These are phyloP conservation scores for Notarius quadriscutis DNA, from an alignment of 2,113 vertebrate genomes.

Conservation along the genomic window DNA sequence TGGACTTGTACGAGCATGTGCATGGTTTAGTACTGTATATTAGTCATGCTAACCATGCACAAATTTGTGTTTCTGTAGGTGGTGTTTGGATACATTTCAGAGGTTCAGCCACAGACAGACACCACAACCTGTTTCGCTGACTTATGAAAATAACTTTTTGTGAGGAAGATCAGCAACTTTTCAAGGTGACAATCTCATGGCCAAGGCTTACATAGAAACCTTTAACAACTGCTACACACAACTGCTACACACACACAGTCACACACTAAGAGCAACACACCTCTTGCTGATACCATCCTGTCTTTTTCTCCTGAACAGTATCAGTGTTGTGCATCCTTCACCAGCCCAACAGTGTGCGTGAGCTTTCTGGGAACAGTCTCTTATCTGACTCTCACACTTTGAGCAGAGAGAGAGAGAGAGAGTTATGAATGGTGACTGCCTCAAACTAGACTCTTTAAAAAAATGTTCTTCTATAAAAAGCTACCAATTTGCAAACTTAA, in stretches of 20 bases:
- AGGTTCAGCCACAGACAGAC: constrained; percentile 17
- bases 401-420: neutral
- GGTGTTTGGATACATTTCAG: neutral
- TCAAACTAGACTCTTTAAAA: neutral
- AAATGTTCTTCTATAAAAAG: neutral
- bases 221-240: neutral
- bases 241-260: neutral
- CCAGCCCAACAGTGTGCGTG: constrained; percentile 27
- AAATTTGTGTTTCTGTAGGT: neutral
- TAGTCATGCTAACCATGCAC: neutral
- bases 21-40: neutral
- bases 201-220: constrained; percentile 4
- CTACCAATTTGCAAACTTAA: neutral
- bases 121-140: constrained; percentile 35
- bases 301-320: constrained; percentile 43
- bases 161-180: neutral
- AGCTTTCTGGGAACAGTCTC: constrained; percentile 34
- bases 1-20: neutral
- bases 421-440: neutral
- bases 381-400: constrained; percentile 22
- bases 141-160: constrained; percentile 20
- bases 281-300: neutral
- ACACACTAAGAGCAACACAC: constrained; percentile 17
- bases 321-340: constrained; percentile 25
- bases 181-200: constrained; percentile 25